phyloP scores from a whole-genome alignment of 2,888 invertebrate species.

The Caenorhabditis drosophilae region DNA sequence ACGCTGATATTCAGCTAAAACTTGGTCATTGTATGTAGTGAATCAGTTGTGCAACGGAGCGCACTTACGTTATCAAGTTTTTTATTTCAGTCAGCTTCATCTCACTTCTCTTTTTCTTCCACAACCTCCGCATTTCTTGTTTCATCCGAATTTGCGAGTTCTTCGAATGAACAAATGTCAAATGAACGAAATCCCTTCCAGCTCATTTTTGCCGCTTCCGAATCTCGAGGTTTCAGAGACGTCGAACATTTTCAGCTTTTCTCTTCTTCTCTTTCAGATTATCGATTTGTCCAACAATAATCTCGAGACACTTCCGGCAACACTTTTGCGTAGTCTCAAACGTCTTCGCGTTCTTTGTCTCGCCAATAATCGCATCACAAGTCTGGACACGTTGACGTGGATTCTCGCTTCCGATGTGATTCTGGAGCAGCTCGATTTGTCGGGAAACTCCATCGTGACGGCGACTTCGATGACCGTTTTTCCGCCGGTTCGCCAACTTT shows the following conservation, averaged over 20 bases:
- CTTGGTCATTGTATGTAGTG: too few relatives aligned
- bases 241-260: background rate
- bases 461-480: conserved; percentile 39
- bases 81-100: conserved; percentile 20
- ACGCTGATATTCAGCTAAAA: too few relatives aligned
- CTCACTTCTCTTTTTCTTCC: conserved; percentile 40
- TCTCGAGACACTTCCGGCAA: conserved; percentile 53
- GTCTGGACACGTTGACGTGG: conserved; percentile 51
- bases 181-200: conserved; percentile 49
- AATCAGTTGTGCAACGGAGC: too few relatives aligned
- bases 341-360: conserved; percentile 50
- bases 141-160: conserved; percentile 47
- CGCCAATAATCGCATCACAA: conserved; percentile 51
- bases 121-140: conserved; percentile 62
- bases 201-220: conserved; percentile 57
- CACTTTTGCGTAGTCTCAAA: conserved; percentile 50
- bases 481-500: conserved; percentile 54
- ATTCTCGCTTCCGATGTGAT: conserved; percentile 49
- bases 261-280: conserved; percentile 5
- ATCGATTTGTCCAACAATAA: conserved; percentile 56
- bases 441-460: conserved; percentile 53
- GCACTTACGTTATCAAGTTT: too few relatives aligned
- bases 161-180: conserved; percentile 56
- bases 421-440: conserved; percentile 55
- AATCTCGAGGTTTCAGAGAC: conserved; percentile 46